Percentiles rank a stretch among this genome's conserved stretches.
Evolutionary conservation across 2,797 vertebrate genomes (phyloP).

Genomic region (Helicolenus hilgendorfi): DNA sequence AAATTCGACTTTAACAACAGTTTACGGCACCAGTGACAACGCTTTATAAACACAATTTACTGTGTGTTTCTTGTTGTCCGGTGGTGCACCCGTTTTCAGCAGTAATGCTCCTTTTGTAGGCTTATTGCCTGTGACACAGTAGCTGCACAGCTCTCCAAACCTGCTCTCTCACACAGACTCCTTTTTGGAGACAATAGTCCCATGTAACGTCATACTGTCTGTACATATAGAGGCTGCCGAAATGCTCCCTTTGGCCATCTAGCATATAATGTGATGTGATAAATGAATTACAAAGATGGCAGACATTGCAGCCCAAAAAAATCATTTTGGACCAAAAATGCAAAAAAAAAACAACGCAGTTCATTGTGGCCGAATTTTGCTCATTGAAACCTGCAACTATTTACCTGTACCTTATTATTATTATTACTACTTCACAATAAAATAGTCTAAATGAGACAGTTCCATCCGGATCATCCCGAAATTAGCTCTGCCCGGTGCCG

Average conservation of each 20-base stretch:
- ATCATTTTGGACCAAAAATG: background rate
- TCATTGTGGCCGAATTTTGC: background rate
- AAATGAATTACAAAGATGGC: background rate
- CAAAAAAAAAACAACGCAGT: background rate
- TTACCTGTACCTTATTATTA: background rate
- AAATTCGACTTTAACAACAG: background rate
- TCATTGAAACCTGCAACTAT: background rate
- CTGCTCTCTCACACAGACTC: background rate
- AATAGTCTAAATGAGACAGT: background rate
- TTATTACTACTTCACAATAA: background rate
- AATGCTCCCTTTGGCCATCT: background rate
- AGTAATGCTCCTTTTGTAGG: background rate
- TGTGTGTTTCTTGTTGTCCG: background rate
- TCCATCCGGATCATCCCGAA: background rate
- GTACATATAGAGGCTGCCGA: background rate
- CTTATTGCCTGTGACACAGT: background rate
- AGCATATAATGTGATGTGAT: background rate
- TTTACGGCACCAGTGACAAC: background rate
- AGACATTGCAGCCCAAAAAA: background rate
- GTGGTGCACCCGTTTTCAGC: fast-evolving
- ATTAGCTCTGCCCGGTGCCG: constrained; percentile 23
- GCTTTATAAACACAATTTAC: background rate
- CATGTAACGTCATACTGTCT: background rate
- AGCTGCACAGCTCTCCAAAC: background rate
- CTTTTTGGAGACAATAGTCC: constrained; percentile 1